These are phyloP conservation scores for Trematomus loennbergii DNA, from an alignment of 2,113 vertebrate genomes.

Conservation along the genomic window DNA sequence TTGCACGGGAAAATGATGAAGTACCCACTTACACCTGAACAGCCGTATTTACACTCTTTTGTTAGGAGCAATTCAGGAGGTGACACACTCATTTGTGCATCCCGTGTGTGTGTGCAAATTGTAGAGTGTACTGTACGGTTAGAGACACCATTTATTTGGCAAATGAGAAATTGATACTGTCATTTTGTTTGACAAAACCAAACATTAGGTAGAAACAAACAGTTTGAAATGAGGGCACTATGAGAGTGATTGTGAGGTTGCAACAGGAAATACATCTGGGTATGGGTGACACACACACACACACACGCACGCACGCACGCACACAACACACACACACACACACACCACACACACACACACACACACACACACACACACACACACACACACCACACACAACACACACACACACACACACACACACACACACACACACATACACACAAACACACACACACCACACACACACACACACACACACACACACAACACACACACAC, in stretches of 20 bases:
- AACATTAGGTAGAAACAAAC: conserved; percentile 53
- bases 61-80: conserved; percentile 55
- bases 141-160: conserved; percentile 22
- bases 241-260: conserved; percentile 26
- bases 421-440: no score
- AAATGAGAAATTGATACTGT: conserved; percentile 30
- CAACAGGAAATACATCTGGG: conserved; percentile 13
- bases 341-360: no score
- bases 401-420: no score
- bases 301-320: neutral
- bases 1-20: conserved; percentile 68
- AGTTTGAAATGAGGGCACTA: conserved; percentile 30
- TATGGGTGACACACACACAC: neutral
- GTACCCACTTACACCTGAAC: conserved; percentile 64
- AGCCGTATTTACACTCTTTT: conserved; percentile 68
- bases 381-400: no score
- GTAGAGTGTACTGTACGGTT: neutral
- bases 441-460: no score
- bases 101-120: neutral
- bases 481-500: no score
- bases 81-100: conserved; percentile 30
- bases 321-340: no score
- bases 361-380: no score
- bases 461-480: no score
- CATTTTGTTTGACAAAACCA: conserved; percentile 50